Base-by-base conservation (phyloP, 2,113 vertebrate species). In the Syngnathus typhle region DNA sequence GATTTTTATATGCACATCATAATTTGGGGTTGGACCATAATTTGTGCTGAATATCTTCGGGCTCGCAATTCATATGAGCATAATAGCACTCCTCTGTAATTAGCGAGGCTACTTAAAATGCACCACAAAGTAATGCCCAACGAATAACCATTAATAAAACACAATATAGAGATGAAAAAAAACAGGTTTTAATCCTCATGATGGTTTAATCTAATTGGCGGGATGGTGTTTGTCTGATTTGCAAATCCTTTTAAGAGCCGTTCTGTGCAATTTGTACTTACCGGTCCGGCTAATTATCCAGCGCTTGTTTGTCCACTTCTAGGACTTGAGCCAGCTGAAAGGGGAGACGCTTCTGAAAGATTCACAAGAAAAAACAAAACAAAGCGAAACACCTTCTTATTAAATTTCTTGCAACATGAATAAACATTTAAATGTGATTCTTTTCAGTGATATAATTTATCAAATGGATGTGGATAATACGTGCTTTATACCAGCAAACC, bases 191-290 rank as follows among this genome's bases (percentile, higher is more conserved):
- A 21, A 61, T 61, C 38, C n/a, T 43, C 12, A 7, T 41, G 37
- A 61, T 43, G 23, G 59, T 60, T 39, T 60, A 39, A 60, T 60
- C 18, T 43, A 41, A 11, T 67, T 71, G 32, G 64, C 47, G 38
- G 64, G 75, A 67, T 83, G 74, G 68, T 64, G 65, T 68, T 61
- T 13, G 60, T 71, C 74, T 79, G 83, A 84, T 83, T 82, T 72
- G 82, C 82, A 77, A 60, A 58, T 82, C 82, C 79, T 85, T 86
- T 86, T 80, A 87, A 71, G 72, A 64, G 60, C 67, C 12, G 52
- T 73, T 76, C 79, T 71, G 64, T 68, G 79, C 89, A 85, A 91
- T 91, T 92, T 91, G 89, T 92, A 91, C 80, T 90, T 89, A 89
- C 82, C 70, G 79, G 64, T 71, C 78, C 27, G 68, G 77, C 90